These are phyloP conservation scores for Drosophila infuscata DNA, from an alignment of 2,888 invertebrate species.

Conservation along the genomic window DNA sequence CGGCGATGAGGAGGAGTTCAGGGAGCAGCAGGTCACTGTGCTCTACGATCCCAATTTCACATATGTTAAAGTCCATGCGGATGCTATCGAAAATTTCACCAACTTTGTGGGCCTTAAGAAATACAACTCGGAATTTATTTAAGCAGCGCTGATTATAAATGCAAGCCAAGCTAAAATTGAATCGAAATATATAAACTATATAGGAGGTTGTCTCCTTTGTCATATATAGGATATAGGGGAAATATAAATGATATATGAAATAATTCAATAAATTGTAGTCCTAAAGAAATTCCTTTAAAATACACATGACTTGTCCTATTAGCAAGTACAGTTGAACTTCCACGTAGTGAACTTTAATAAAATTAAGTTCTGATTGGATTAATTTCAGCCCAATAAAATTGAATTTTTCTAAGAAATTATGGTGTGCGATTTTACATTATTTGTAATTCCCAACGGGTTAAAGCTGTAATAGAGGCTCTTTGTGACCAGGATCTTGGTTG, in stretches of 20 bases:
- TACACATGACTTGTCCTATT: not conserved
- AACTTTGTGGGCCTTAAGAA: conserved; percentile 87
- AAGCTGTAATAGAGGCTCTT: not conserved
- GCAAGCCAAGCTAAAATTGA: not conserved
- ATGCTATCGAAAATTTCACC: conserved; percentile 86
- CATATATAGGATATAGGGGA: not conserved
- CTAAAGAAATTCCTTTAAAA: not conserved
- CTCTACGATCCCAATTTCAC: conserved; percentile 86
- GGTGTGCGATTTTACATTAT: not conserved
- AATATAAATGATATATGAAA: not conserved
- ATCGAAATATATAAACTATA: not conserved
- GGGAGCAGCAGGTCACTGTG: conserved; percentile 84
- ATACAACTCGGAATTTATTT: conserved; percentile 86
- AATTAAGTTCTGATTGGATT: too few relatives aligned
- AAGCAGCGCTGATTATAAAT: conserved; percentile 23
- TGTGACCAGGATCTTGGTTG: not conserved
- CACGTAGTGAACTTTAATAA: not conserved
- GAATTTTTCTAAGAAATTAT: not conserved
- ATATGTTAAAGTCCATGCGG: conserved; percentile 85
- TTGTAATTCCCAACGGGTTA: not conserved
- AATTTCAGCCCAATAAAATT: too few relatives aligned
- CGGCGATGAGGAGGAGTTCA: conserved; percentile 54
- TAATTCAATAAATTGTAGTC: too few relatives aligned
- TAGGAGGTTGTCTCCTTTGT: not conserved
- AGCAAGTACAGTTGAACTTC: not conserved